A percentile compares a stretch with the other conserved stretches of the same genome.
Conservation (phyloP, 1,140 invertebrate genomes). For the Trichonephila clavata region DNA sequence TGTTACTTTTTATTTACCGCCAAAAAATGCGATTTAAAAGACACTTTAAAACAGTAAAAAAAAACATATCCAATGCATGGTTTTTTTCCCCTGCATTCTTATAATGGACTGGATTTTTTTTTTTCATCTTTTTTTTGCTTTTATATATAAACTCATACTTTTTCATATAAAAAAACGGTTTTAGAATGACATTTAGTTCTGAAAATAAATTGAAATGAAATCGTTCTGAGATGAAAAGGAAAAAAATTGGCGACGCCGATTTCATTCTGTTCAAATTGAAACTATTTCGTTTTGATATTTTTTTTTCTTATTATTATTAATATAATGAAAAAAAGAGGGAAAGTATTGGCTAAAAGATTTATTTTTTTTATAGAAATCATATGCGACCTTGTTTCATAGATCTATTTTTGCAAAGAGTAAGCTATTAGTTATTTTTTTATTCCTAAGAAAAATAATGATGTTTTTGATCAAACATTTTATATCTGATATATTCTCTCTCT, state of each 20-base stretch:
- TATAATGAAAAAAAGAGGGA: not conserved
- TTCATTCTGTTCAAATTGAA: not conserved
- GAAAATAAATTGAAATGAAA: constrained; percentile 10
- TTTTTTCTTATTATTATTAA: not conserved
- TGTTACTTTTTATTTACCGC: not conserved
- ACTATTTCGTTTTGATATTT: not conserved
- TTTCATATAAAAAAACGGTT: not conserved
- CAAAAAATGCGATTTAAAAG: not conserved
- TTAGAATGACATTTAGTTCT: not conserved
- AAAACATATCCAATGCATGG: not conserved
- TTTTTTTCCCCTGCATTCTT: too few species aligned
- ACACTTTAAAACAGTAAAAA: not conserved
- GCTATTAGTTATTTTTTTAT: not conserved
- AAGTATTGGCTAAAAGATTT: not conserved
- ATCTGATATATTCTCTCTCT: not conserved
- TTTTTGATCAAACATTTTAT: not conserved
- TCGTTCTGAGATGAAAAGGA: not conserved
- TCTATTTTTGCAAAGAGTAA: not conserved
- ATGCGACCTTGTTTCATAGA: not conserved
- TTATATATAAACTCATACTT: not conserved
- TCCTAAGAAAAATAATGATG: not conserved
- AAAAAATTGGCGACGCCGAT: not conserved
- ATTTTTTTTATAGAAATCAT: not conserved
- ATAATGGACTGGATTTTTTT: not conserved
- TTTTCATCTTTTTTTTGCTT: not conserved